Evolutionary conservation across 2,113 vertebrate genomes (phyloP), one percentile per base, ranked within the genome.

Genomic region (Mus pahari): DNA sequence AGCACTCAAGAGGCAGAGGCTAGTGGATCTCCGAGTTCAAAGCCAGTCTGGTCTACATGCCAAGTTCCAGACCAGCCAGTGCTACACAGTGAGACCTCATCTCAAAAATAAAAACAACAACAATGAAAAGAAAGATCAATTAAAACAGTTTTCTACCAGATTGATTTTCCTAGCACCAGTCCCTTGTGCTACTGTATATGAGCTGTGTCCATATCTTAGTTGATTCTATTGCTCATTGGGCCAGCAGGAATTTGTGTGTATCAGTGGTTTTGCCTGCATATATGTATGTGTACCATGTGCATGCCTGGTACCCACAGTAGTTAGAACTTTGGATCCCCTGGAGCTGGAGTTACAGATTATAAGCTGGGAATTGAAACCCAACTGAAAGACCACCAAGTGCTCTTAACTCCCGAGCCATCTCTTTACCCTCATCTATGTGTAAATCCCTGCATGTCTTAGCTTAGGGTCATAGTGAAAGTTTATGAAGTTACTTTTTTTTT

Each of bases 131-230:
- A 82, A 82, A 39, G 75, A 77, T 77, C 45, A 31, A 68, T 95
- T 96, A 92, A 97, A 78, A 74, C 8, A 36, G 36, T 77, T 33
- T 90, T 31, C 31, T 84, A 55, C 14, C 7, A 88, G 22, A 94
- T 71, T 96, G 33, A 75, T 88, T 71, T 94, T 53, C 48, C 83
- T 90, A 71, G 71, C 7, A 10, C 82, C 36, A 74, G 1, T 36
- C 86, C 90, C 91, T 81, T 75, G 2, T 13, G 33, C 33, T 87
- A 58, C 26, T 74, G 9, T 93, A 8, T 10, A 8, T 71, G 53
- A 77, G 31, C 90, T 68, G 4, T 53, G 24, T 86, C 94, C 68
- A 79, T n/a, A 64, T 93, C 90, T 94, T 64, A 73, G 28, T 94
- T 94, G 20, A 36, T 87, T 92, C 19, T 91, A 66, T 91, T 92